Evolutionary conservation across 2,888 invertebrate genomes (phyloP).

Genomic region (Cyclophora albipunctata): DNA sequence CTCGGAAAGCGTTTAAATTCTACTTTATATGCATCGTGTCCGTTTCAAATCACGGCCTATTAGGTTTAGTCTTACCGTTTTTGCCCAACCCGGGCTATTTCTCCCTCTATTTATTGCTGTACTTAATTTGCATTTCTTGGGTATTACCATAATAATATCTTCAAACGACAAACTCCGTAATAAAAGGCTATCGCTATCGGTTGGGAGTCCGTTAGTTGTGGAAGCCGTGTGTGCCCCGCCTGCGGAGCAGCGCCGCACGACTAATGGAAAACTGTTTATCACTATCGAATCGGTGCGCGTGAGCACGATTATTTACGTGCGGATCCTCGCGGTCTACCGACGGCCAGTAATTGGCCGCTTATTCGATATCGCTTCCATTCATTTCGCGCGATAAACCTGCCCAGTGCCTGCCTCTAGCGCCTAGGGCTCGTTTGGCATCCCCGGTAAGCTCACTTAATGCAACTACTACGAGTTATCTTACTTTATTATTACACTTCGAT

Average conservation of each 20-base stretch:
- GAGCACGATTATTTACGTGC: slow-evolving; percentile 65
- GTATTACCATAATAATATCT: slow-evolving; percentile 62
- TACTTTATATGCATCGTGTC: slow-evolving; percentile 36
- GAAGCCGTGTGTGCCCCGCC: slow-evolving; percentile 41
- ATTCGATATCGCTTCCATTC: slow-evolving; percentile 68
- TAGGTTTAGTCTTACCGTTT: slow-evolving; percentile 39
- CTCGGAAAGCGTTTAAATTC: slow-evolving; percentile 27
- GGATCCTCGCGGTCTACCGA: slow-evolving; percentile 50
- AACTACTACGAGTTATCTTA: slow-evolving; percentile 39
- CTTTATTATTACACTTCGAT: slow-evolving; percentile 25
- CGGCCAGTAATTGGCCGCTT: slow-evolving; percentile 62
- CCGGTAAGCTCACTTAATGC: slow-evolving; percentile 39
- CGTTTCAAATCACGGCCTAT: slow-evolving; percentile 38
- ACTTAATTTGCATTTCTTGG: slow-evolving; percentile 59
- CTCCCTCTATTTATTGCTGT: slow-evolving; percentile 53
- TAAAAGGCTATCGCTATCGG: slow-evolving; percentile 46
- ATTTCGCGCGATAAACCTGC: slow-evolving; percentile 63
- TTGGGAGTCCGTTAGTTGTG: slow-evolving; percentile 46
- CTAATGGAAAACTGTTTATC: slow-evolving; percentile 70
- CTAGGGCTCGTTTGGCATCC: slow-evolving; percentile 34
- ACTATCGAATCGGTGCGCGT: slow-evolving; percentile 56
- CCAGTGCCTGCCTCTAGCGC: slow-evolving; percentile 23
- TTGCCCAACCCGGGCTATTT: slow-evolving; percentile 40
- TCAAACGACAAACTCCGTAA: slow-evolving; percentile 53
- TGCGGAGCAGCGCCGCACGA: slow-evolving; percentile 27